A percentile compares a stretch with the other conserved stretches of the same genome.
These are phyloP conservation scores for human (Homo sapiens) DNA, from an alignment of 2,113 vertebrate species.

Conservation along the genomic window GRCh38 chr11:80397001-80397500, in stretches of 20 bases:
- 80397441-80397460: not conserved
- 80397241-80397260: not conserved
- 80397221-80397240: not conserved
- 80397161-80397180: not conserved
- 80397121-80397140: not conserved
- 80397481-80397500: conserved; percentile 8
- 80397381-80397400: not conserved
- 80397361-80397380: not conserved
- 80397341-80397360: not conserved
- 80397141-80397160: not conserved
- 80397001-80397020: not conserved
- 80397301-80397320: not conserved
- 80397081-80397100: fast-evolving
- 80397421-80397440: not conserved
- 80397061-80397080: fast-evolving
- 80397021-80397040: no score
- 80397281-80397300: not conserved
- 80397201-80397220: not conserved
- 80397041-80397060: fast-evolving
- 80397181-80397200: not conserved
- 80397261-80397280: not conserved
- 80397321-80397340: not conserved
- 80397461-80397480: not conserved
- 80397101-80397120: not conserved
- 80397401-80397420: not conserved